These are phyloP conservation scores for Phylloscopus collybita DNA, from an alignment of 2,797 vertebrate species.

Conservation along the genomic window DNA sequence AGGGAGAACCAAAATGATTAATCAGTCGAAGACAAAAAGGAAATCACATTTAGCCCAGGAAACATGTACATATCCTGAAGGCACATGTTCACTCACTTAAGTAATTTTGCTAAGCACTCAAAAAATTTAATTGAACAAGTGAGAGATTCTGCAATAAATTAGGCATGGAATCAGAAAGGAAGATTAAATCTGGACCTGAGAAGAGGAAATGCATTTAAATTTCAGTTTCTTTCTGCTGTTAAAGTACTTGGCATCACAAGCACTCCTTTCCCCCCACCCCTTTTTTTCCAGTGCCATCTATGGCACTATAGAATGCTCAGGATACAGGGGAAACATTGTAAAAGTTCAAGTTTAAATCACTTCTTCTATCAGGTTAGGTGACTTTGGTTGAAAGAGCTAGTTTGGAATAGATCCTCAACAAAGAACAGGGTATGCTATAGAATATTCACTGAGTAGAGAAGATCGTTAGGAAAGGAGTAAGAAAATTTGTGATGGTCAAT, in stretches of 20 bases:
- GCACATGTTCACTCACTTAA: slow-evolving; percentile 33
- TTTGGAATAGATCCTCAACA: background rate
- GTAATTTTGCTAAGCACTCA: background rate
- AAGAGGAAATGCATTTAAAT: slow-evolving; percentile 11
- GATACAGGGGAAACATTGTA: background rate
- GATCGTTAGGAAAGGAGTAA: background rate
- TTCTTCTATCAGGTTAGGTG: background rate
- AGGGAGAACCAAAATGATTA: slow-evolving; percentile 28
- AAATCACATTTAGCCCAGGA: slow-evolving; percentile 23
- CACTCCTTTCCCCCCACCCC: accelerated
- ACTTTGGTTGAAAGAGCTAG: background rate
- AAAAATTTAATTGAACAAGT: slow-evolving; percentile 1
- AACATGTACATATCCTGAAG: background rate
- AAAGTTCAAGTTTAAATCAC: background rate
- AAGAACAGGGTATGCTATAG: background rate
- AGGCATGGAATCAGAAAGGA: background rate
- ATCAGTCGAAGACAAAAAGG: slow-evolving; percentile 21
- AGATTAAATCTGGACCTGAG: background rate
- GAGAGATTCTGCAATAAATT: slow-evolving; percentile 32
- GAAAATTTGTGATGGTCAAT: background rate
- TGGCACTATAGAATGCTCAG: accelerated
- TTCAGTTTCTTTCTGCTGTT: slow-evolving; percentile 11
- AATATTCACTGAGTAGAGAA: background rate
- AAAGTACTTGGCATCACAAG: slow-evolving; percentile 7
- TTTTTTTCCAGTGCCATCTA: background rate